A percentile compares a stretch with the other conserved stretches of the same genome.
Evolutionary conservation across 1,140 invertebrate species (phyloP).

Genomic region (Macrosteles quadrilineatus): DNA sequence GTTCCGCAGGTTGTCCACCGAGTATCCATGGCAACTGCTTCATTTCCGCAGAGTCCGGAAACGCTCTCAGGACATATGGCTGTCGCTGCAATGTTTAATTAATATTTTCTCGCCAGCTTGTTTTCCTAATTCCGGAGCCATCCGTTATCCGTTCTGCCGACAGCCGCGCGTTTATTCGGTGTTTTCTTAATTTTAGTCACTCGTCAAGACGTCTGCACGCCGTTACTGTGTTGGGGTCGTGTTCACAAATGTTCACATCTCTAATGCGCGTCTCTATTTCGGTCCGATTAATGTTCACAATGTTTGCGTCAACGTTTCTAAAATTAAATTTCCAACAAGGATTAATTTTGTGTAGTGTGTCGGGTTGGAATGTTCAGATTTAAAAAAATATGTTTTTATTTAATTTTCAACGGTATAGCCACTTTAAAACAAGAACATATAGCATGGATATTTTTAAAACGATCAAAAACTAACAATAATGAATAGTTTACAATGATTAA

Average conservation of each 20-base stretch:
- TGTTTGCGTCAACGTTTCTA: constrained; percentile 2
- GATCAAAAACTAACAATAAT: no score
- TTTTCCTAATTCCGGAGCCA: background rate
- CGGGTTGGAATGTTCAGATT: no score
- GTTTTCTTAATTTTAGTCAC: no score
- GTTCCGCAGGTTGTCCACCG: background rate
- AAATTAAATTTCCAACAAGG: no score
- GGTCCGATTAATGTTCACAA: no score
- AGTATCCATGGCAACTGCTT: constrained; percentile 7
- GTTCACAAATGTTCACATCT: constrained; percentile 3
- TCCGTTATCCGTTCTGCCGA: background rate
- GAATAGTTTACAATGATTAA: no score
- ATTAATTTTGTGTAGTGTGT: no score
- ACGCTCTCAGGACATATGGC: background rate
- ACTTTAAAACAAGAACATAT: no score
- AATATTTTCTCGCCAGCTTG: constrained; percentile 4
- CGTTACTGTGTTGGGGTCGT: background rate
- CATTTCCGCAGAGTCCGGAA: background rate
- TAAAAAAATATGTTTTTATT: no score
- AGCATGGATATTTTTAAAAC: no score
- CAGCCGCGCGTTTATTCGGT: background rate
- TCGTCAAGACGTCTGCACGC: background rate
- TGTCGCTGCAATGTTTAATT: constrained; percentile 4
- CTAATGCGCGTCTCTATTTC: background rate
- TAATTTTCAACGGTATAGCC: no score